Conservation (phyloP, 2,113 vertebrate species). For the Myodes glareolus region DNA sequence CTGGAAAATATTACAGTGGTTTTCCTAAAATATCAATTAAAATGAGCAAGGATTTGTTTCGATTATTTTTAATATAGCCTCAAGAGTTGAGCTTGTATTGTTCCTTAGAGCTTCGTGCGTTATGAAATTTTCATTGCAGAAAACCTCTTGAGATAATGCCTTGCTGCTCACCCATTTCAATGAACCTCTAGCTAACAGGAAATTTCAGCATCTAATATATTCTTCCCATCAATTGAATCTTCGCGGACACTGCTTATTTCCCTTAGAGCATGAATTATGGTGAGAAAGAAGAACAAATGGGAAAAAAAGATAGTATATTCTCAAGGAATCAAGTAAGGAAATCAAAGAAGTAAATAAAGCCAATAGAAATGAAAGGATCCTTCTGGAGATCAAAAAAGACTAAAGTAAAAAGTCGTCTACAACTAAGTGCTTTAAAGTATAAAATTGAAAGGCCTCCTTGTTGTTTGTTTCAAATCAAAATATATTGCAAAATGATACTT, state of each 20-base stretch:
- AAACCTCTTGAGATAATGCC: conserved; percentile 54
- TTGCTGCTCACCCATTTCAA: conserved; percentile 36
- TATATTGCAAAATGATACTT: not conserved
- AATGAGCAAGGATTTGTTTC: conserved; percentile 54
- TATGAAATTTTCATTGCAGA: conserved; percentile 70
- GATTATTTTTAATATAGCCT: conserved; percentile 58
- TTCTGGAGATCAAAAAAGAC: not conserved
- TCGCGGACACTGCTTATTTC: conserved; percentile 56
- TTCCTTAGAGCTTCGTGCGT: conserved; percentile 68
- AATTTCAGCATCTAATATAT: conserved; percentile 23
- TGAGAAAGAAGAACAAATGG: not conserved
- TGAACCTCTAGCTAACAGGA: conserved; percentile 31
- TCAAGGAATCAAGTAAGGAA: conserved; percentile 47
- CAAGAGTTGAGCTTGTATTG: conserved; percentile 63
- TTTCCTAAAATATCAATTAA: conserved; percentile 38
- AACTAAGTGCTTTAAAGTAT: not conserved
- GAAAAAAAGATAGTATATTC: conserved; percentile 12
- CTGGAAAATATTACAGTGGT: not conserved
- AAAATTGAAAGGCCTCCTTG: not conserved
- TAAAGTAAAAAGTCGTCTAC: not conserved
- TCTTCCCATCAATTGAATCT: conserved; percentile 54
- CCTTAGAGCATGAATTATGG: conserved; percentile 44
- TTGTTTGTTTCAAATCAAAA: not conserved
- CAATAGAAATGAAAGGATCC: conserved; percentile 13
- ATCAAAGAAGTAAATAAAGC: conserved; percentile 29